phyloP scores from a whole-genome alignment of 2,888 invertebrate species.

The Thereva unica region DNA sequence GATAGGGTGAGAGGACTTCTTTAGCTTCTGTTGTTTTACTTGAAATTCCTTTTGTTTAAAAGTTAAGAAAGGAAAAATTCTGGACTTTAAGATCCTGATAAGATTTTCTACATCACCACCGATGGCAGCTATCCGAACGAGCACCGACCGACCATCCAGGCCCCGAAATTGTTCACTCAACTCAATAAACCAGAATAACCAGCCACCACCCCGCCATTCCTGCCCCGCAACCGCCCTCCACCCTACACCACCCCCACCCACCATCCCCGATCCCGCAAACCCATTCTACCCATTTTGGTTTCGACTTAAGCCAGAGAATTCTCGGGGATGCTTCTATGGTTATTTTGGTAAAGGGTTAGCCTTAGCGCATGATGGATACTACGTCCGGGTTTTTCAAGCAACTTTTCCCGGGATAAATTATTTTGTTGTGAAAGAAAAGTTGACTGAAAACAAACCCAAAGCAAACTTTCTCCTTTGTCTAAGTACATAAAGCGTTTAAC shows the following conservation, averaged over 20 bases:
- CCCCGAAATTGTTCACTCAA: slow-evolving; percentile 5
- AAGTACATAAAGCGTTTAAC: no score
- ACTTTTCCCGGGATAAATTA: neutral
- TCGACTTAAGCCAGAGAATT: neutral
- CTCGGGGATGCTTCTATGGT: neutral
- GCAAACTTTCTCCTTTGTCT: neutral
- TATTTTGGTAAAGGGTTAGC: neutral
- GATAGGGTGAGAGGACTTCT: neutral
- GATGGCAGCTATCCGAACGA: neutral
- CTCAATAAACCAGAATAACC: neutral
- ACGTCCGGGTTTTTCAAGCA: neutral
- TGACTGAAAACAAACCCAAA: neutral
- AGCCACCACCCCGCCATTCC: neutral
- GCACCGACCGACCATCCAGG: neutral
- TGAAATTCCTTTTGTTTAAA: neutral
- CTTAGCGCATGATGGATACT: neutral
- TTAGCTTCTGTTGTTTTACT: neutral
- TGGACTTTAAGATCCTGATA: neutral
- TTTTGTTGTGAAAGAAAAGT: neutral
- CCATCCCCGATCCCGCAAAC: no score
- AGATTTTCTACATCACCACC: neutral
- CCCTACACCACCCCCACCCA: no score
- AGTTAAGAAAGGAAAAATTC: neutral
- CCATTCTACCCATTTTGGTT: neutral
- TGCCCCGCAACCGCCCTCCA: no score